Evolutionary conservation across 2,113 vertebrate genomes (phyloP).

Genomic region (Bothrops jararaca): DNA sequence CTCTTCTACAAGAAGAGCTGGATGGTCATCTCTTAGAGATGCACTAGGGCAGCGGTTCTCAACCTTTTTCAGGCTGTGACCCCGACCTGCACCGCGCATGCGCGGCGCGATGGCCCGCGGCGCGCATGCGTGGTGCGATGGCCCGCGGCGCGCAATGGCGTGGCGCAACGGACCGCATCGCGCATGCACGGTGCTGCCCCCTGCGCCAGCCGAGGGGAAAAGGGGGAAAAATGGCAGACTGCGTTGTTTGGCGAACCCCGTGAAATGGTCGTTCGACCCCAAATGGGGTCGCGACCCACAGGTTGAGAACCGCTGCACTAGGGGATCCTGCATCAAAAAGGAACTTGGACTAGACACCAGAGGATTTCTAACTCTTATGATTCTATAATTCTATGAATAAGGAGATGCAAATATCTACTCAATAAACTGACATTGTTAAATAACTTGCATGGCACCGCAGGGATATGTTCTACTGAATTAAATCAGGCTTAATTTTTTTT

Average conservation of each 20-base stretch:
- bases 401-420: slow-evolving; percentile 27
- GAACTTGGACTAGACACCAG: slow-evolving; percentile 29
- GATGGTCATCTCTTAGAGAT: background rate
- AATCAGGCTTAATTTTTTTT: background rate
- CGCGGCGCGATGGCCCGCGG: too few species aligned
- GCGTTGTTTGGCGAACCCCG: too few species aligned
- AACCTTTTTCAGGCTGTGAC: too few species aligned
- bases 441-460: background rate
- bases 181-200: too few species aligned
- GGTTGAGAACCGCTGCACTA: background rate
- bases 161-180: too few species aligned
- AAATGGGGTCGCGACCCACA: too few species aligned
- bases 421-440: slow-evolving; percentile 23
- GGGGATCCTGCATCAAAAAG: slow-evolving; percentile 14
- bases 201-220: too few species aligned
- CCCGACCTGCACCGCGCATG: too few species aligned
- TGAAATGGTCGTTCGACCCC: too few species aligned
- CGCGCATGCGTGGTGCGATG: too few species aligned
- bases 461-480: background rate
- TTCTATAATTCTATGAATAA: background rate
- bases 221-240: too few species aligned
- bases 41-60: slow-evolving; percentile 15
- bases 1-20: background rate
- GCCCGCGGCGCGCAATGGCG: too few species aligned
- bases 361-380: background rate